Base-by-base conservation (phyloP, 2,113 vertebrate genomes). In the Grus americana region DNA sequence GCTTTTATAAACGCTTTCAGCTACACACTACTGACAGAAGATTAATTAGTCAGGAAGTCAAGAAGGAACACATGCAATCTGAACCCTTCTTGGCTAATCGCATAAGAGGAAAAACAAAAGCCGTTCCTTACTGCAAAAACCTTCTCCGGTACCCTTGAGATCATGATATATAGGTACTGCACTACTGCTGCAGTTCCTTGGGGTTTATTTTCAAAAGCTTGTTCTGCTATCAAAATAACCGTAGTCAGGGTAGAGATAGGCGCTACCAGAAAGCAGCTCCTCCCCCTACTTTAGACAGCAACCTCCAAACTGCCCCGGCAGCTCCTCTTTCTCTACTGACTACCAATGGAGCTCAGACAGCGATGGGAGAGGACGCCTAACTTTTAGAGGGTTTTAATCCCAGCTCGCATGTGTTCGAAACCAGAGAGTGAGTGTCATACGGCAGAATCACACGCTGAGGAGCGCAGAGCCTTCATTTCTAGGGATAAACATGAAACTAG, bases 1-100 rank as follows among this genome's bases (percentile, higher is more conserved):
- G 91, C 91, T 97, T 93, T 95, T 73, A 92, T 32, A 95, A 95
- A 93, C 17, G 21, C 86, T 87, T 91, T 95, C 84, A 91, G 94
- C 94, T 88, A 61, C 86, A 36, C 89, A 24, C 75, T 54, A 59
- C 89, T 66, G 93, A 96, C 92, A 94, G 71, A 15, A 95, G 96
- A 95, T 95, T 95, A 95, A 97, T 95, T 95, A 95, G 95, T 12
- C 95, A 95, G 95, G 96, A 97, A 97, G 95, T 75, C 89, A 66
- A 94, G 93, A 82, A 92, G 71, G 84, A 95, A 95, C 94, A 95
- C 80, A 79, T 73, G 91, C 94, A 92, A 95, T 44, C 78, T 79
- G 94, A 95, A 79, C 92, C 96, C 23, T 94, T 66, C 82, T 82
- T 10, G 42, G 78, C 89, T 96, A 88, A 95, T 92, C 92, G 62